Base-by-base conservation (phyloP, 2,113 vertebrate genomes). In the Balaeniceps rex region DNA sequence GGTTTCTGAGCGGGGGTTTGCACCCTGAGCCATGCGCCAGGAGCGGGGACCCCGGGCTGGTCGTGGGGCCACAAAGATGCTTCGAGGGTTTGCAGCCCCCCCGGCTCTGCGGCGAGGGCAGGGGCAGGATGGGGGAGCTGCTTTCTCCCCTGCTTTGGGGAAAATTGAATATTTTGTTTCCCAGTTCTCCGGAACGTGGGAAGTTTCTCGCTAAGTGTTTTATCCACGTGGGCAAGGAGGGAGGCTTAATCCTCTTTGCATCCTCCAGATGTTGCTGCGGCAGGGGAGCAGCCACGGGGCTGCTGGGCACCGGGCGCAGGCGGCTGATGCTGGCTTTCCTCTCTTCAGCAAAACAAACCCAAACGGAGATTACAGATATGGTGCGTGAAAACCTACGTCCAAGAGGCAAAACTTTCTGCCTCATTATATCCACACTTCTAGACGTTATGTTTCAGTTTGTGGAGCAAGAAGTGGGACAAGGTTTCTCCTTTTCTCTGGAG, bases 91-190 rank as follows among this genome's bases (percentile, higher is more conserved):
- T 44, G n/a, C 57, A 42, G 63, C 31, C 21, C 16, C 29, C 7
- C 25, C 7, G 0, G 24, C 52, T 36, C 42, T 0, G 0, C 1
- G 1, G 16, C 2, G 1, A 47, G 25, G 22, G 26, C 44, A 54
- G 52, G 51, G 33, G 42, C 0, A 5, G 74, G 74, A 7, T 2
- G 7, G 16, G 5, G 42, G 42, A 70, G n/a, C 36, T 10, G 5
- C 4, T 89, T 93, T 33, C 46, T 84, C 12, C 64, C 17, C 10
- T 26, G 64, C 61, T 24, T 19, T 13, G 40, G 38, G 38, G 34
- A 72, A 69, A 64, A 52, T 3, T 1, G 7, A 29, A 3, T 6
- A 3, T 49, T 75, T 76, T 38, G 33, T 69, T 51, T 22, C 72
- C 36, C 28, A 19, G 14, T 10, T 83, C 47, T 88, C 58, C 69